phyloP scores from a whole-genome alignment of 2,113 vertebrate species.

The Hyaena hyaena region DNA sequence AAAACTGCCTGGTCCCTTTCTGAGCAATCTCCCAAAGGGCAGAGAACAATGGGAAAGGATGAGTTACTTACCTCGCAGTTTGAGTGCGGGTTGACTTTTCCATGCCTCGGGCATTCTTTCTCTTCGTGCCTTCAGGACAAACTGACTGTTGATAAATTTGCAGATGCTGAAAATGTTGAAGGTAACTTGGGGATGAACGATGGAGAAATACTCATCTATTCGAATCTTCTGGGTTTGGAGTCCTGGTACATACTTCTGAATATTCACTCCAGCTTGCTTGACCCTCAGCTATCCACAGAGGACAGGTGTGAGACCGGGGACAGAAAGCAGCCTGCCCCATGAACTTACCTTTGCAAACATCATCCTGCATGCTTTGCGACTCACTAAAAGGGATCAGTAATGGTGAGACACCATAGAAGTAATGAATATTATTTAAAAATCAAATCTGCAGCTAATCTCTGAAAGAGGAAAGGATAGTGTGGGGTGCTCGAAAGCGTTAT shows the following conservation, averaged over 20 bases:
- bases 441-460: background rate
- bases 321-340: background rate
- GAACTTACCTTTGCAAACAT: background rate
- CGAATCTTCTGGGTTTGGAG: constrained; percentile 78
- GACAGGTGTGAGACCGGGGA: background rate
- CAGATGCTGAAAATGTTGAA: constrained; percentile 88
- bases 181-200: constrained; percentile 87
- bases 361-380: background rate
- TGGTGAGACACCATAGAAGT: background rate
- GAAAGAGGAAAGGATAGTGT: background rate
- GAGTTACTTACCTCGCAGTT: constrained; percentile 83
- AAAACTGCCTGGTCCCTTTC: background rate
- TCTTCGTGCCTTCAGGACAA: constrained; percentile 85
- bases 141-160: constrained; percentile 89
- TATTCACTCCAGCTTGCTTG: constrained; percentile 87
- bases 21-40: background rate
- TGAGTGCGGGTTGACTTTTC: constrained; percentile 80
- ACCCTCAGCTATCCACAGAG: constrained; percentile 84
- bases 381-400: background rate
- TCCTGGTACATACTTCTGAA: constrained; percentile 88
- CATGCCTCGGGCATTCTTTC: constrained; percentile 80
- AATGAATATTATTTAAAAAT: background rate
- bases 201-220: constrained; percentile 86
- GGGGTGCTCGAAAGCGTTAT: background rate
- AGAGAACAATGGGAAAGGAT: background rate